Evolutionary conservation across 1,140 invertebrate species (phyloP).

Genomic region (Caenorhabditis latens): DNA sequence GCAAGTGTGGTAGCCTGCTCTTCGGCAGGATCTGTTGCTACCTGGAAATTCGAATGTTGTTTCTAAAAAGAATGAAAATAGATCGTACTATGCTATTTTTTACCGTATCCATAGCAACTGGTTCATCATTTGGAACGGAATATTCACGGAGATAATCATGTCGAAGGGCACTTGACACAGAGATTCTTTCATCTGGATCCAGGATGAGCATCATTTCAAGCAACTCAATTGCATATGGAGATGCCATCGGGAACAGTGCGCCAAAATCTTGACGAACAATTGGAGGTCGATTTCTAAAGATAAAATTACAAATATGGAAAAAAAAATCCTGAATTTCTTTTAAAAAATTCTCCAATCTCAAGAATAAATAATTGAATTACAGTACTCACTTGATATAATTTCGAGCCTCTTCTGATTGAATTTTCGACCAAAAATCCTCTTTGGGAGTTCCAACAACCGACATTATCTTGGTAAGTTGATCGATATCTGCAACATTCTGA

Average conservation of each 20-base stretch:
- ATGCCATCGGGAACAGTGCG: constrained; percentile 89
- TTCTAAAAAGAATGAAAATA: neutral
- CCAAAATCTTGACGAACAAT: constrained; percentile 90
- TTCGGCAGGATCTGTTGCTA: constrained; percentile 72
- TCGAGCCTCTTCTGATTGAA: constrained; percentile 90
- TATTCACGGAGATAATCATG: constrained; percentile 67
- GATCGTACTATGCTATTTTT: constrained; percentile 31
- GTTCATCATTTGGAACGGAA: constrained; percentile 72
- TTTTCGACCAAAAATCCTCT: constrained; percentile 87
- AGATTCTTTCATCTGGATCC: constrained; percentile 85
- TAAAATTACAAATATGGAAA: neutral
- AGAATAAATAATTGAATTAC: neutral
- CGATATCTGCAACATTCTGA: constrained; percentile 84
- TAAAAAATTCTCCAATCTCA: neutral
- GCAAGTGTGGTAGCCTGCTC: constrained; percentile 64
- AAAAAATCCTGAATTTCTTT: neutral
- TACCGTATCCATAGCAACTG: constrained; percentile 67
- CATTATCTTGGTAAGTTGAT: constrained; percentile 90
- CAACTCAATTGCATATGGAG: constrained; percentile 91
- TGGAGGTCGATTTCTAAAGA: constrained; percentile 56
- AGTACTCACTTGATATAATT: constrained; percentile 86
- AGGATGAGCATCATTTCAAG: constrained; percentile 93
- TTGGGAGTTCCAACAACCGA: constrained; percentile 88
- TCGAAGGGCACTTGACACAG: constrained; percentile 65
- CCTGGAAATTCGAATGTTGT: neutral